Evolutionary conservation across 1,140 invertebrate genomes (phyloP).

Genomic region (Yoshiicerus persimilis): DNA sequence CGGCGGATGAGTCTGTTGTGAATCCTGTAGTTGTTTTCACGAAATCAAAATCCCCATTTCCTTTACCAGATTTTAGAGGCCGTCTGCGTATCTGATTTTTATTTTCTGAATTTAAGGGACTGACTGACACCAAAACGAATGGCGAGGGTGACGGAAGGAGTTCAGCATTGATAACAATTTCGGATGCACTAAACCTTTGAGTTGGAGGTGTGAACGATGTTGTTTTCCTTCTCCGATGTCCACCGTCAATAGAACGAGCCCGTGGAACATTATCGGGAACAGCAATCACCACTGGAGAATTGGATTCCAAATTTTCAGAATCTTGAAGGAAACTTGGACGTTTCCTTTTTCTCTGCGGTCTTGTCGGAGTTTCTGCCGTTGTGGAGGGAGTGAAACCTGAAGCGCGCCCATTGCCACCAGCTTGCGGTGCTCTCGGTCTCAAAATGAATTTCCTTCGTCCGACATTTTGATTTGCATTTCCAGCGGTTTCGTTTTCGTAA

Average conservation of each 20-base stretch:
- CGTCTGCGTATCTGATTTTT: neutral
- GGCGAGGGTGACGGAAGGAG: neutral
- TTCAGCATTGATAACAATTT: neutral
- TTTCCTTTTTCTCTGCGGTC: neutral
- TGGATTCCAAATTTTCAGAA: neutral
- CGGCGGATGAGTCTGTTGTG: neutral
- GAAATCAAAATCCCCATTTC: neutral
- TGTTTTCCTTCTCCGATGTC: neutral
- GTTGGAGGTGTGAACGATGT: neutral
- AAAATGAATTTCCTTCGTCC: neutral
- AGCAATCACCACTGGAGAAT: neutral
- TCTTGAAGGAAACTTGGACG: neutral
- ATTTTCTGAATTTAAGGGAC: neutral
- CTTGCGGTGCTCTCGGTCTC: neutral
- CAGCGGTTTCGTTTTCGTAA: neutral
- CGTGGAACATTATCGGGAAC: neutral
- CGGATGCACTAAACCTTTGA: neutral
- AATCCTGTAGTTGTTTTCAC: neutral
- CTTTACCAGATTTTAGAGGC: neutral
- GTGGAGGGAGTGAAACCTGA: neutral
- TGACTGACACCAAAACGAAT: neutral
- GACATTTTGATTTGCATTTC: neutral
- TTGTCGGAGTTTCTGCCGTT: neutral
- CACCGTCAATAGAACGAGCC: neutral
- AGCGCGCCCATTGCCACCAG: neutral